Percentiles rank a stretch among this genome's conserved stretches.
These are phyloP conservation scores for Tiliacea citrago DNA, from an alignment of 2,888 invertebrate species.

Conservation along the genomic window DNA sequence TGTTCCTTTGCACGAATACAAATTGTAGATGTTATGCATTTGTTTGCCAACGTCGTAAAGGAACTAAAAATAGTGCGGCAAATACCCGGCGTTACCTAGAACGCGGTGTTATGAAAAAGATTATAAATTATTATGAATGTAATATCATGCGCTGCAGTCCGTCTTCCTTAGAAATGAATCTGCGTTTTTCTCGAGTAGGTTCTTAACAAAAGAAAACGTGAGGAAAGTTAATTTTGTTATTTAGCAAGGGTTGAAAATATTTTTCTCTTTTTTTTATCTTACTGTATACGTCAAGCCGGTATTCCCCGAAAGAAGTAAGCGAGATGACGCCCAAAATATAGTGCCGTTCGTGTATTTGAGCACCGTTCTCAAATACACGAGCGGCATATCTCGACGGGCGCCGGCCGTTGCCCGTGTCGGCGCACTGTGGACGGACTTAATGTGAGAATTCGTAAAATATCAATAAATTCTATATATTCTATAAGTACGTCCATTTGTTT, in stretches of 20 bases:
- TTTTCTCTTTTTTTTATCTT: background rate
- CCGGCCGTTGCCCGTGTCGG: too few species aligned
- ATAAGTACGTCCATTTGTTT: too few species aligned
- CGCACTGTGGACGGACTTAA: too few species aligned
- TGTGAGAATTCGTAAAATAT: too few species aligned
- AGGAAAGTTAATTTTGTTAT: conserved; percentile 3
- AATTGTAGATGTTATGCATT: background rate
- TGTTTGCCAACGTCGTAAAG: conserved; percentile 32
- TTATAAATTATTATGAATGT: conserved; percentile 30
- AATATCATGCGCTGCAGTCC: conserved; percentile 11
- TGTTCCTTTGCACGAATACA: background rate
- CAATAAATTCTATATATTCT: too few species aligned
- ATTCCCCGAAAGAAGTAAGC: background rate
- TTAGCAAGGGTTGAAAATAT: too few species aligned
- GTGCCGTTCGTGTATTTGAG: too few species aligned
- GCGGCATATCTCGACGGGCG: too few species aligned
- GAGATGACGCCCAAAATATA: too few species aligned
- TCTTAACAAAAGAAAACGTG: conserved; percentile 1
- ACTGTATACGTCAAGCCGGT: background rate
- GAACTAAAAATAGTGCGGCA: conserved; percentile 31
- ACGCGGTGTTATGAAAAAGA: conserved; percentile 12
- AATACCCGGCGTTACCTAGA: conserved; percentile 29
- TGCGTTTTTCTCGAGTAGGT: conserved; percentile 13
- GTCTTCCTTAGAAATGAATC: conserved; percentile 24
- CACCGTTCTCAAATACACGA: too few species aligned